Percentiles rank a stretch among this genome's conserved stretches.
Evolutionary conservation across 2,888 invertebrate species (phyloP).

Genomic region (Apocheima hispidaria): DNA sequence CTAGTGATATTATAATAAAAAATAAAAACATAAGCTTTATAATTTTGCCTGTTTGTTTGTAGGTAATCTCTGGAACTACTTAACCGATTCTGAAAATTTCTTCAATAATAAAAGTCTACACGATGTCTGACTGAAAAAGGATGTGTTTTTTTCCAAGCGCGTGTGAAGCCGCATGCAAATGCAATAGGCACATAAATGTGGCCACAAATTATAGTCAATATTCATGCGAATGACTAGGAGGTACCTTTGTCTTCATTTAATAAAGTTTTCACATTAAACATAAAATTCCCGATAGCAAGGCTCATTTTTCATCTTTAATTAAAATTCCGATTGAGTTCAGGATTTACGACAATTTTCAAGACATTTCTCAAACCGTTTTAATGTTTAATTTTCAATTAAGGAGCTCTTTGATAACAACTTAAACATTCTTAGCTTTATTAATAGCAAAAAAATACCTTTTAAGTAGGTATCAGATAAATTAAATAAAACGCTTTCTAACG

Average conservation of each 20-base stretch:
- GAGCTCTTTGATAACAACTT: conserved; percentile 19
- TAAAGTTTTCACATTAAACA: conserved; percentile 27
- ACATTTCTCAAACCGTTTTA: conserved; percentile 41
- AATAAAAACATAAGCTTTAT: too few species aligned
- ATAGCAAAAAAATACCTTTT: neutral
- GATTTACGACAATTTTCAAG: conserved; percentile 42
- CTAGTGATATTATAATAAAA: too few species aligned
- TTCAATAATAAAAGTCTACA: too few species aligned
- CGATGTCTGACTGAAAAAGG: too few species aligned
- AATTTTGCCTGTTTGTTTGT: too few species aligned
- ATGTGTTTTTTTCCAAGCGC: too few species aligned
- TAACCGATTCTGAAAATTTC: too few species aligned
- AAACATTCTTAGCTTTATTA: conserved; percentile 17
- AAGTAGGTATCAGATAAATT: neutral
- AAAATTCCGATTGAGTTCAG: conserved; percentile 45
- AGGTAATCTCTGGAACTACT: too few species aligned
- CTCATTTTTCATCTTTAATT: conserved; percentile 45
- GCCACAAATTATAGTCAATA: too few species aligned
- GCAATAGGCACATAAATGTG: too few species aligned
- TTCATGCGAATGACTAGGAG: too few species aligned
- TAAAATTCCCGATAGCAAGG: conserved; percentile 30
- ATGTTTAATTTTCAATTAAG: conserved; percentile 41
- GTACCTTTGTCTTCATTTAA: neutral
- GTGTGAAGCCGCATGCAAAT: too few species aligned
- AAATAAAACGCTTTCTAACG: neutral